These are phyloP conservation scores for Aramus guarauna DNA, from an alignment of 2,113 vertebrate species.

Conservation along the genomic window DNA sequence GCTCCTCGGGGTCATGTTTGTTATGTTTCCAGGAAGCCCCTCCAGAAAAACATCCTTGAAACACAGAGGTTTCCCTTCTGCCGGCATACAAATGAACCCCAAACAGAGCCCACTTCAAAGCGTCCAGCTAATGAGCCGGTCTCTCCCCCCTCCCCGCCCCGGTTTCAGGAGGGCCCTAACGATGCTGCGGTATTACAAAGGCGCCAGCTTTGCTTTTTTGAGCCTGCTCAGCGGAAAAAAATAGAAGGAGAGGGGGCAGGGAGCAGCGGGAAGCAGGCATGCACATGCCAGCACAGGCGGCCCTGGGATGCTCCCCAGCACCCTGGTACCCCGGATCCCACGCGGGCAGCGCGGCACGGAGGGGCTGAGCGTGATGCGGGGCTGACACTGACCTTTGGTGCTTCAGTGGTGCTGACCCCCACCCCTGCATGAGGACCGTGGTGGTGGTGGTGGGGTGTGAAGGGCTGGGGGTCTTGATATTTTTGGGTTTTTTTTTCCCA, in stretches of 20 bases:
- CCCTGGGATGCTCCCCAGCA: fast-evolving
- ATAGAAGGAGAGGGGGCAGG: background rate
- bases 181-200: constrained; percentile 29
- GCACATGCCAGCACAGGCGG: background rate
- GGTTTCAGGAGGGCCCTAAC: constrained; percentile 19
- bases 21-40: constrained; percentile 63
- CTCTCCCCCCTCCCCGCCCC: background rate
- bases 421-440: fast-evolving
- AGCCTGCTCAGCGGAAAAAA: background rate
- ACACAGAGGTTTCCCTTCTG: constrained; percentile 61
- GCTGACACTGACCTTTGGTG: background rate
- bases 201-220: background rate
- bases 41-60: constrained; percentile 56
- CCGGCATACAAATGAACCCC: constrained; percentile 59
- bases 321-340: fast-evolving
- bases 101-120: constrained; percentile 60
- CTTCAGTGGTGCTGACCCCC: background rate
- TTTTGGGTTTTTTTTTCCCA: background rate
- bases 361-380: background rate
- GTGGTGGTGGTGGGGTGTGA: background rate
- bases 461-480: background rate
- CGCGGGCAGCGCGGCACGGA: fast-evolving
- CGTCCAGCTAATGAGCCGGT: constrained; percentile 37
- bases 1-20: constrained; percentile 54
- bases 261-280: background rate